Evolutionary conservation across 2,888 invertebrate genomes (phyloP), one percentile per base, ranked within the genome.

Genomic region (Thyatira batis): DNA sequence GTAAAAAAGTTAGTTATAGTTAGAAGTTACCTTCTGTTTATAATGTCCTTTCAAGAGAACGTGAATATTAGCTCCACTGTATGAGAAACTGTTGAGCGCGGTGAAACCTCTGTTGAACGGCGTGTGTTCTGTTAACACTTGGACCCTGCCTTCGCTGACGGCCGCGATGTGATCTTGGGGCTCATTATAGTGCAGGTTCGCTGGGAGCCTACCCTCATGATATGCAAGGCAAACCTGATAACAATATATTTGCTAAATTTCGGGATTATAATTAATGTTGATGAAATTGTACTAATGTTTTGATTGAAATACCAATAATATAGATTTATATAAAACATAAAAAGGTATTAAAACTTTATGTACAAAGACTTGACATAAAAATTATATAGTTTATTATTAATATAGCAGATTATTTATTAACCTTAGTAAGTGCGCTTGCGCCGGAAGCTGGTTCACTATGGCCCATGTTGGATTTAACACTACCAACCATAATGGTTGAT

Each of bases 401-500:
- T 11, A 8, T 11, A 3, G 43, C 9, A 49, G 8, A 11, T 5
- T 43, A 39, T 27, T 11, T 20, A 27, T n/a, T 49, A 67, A 85
- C 93, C 83, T 94, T 94, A 10, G 90, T 90, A n/a, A 94, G 58
- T n/a, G 93, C 84, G 53, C 93, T 92, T 6, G 90, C 71, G 10
- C 82, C 85, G 0, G 83, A 81, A 20, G 77, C 82, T 1, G 73
- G 62, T 50, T 84, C 82, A 28, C 78, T 72, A 45, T 83, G 71
- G 0, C 85, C 85, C 75, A 84, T 80, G 48, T 84, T 84, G 1
- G 84, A 84, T 55, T 80, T 84, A 0, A 85, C 77, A 39, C 78
- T 64, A 30, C 85, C 85, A 57, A 95, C 89, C 53, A 92, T 85
- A 1, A 95, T 80, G 3, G 93, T 92, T 21, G 92, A 92, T 28